phyloP scores from a whole-genome alignment of 2,113 vertebrate genomes.

The Nanger granti region DNA sequence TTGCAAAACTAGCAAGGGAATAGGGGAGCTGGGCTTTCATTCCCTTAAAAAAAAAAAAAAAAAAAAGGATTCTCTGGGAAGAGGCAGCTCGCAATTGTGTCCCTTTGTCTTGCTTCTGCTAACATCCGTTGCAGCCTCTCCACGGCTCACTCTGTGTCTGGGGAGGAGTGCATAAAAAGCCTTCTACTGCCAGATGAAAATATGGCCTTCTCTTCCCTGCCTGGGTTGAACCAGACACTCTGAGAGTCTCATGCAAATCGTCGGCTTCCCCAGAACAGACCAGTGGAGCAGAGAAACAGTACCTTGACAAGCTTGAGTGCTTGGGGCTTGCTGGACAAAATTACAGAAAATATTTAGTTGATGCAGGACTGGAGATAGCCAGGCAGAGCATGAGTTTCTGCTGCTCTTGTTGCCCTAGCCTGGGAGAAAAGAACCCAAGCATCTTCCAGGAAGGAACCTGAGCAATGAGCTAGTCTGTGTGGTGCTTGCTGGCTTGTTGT shows the following conservation, averaged over 20 bases:
- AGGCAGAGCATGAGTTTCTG: not conserved
- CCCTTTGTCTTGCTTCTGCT: conserved; percentile 20
- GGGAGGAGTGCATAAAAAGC: conserved; percentile 17
- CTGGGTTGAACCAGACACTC: not conserved
- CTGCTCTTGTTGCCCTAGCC: not conserved
- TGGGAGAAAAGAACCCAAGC: not conserved
- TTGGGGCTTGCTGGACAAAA: not conserved
- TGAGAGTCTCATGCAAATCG: accelerated
- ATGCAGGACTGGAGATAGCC: not conserved
- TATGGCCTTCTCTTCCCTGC: not conserved
- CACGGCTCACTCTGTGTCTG: not conserved
- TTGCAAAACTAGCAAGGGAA: conserved; percentile 30
- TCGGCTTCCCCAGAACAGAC: not conserved
- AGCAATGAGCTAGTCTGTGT: not conserved
- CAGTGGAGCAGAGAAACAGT: not conserved
- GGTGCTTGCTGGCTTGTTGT: not conserved
- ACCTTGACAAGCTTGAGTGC: not conserved
- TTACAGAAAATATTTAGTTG: not conserved
- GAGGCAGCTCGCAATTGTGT: not conserved
- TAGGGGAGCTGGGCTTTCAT: conserved; percentile 5
- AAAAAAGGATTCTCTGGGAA: not conserved
- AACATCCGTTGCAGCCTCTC: not conserved
- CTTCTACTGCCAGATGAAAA: not conserved
- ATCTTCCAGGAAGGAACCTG: not conserved
- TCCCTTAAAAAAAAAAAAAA: not conserved